phyloP scores from a whole-genome alignment of 1,140 invertebrate species.

The Tachypleus tridentatus region DNA sequence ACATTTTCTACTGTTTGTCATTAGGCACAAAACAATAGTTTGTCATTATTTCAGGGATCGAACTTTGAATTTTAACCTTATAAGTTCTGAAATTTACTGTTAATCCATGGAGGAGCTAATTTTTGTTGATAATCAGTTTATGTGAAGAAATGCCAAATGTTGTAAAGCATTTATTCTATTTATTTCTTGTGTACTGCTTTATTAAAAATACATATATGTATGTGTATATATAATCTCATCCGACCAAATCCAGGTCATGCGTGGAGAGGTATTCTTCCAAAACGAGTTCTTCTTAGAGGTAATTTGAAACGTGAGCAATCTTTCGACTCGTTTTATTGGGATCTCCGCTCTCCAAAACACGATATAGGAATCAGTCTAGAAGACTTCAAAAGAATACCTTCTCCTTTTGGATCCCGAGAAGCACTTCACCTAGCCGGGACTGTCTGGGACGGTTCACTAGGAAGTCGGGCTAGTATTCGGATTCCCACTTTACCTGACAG shows the following conservation, averaged over 20 bases:
- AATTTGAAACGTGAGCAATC: slow-evolving; percentile 27
- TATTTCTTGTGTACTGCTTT: too few relatives aligned
- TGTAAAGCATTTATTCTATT: too few relatives aligned
- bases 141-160: too few relatives aligned
- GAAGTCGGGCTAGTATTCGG: not conserved
- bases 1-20: too few relatives aligned
- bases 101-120: too few relatives aligned
- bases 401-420: slow-evolving; percentile 24
- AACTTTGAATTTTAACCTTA: too few relatives aligned
- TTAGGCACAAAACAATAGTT: too few relatives aligned
- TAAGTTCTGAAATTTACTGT: too few relatives aligned
- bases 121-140: too few relatives aligned
- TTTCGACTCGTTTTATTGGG: slow-evolving; percentile 28
- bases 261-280: slow-evolving; percentile 20
- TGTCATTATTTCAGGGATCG: too few relatives aligned
- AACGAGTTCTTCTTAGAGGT: slow-evolving; percentile 18
- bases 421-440: slow-evolving; percentile 16
- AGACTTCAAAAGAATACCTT: slow-evolving; percentile 13
- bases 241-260: slow-evolving; percentile 8
- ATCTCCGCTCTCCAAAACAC: slow-evolving; percentile 17
- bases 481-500: not conserved
- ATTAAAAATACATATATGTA: too few relatives aligned
- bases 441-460: slow-evolving; percentile 18
- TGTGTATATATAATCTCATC: too few relatives aligned
- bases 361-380: slow-evolving; percentile 17